Conservation (phyloP, 1,140 invertebrate species). For the Lethocerus indicus region DNA sequence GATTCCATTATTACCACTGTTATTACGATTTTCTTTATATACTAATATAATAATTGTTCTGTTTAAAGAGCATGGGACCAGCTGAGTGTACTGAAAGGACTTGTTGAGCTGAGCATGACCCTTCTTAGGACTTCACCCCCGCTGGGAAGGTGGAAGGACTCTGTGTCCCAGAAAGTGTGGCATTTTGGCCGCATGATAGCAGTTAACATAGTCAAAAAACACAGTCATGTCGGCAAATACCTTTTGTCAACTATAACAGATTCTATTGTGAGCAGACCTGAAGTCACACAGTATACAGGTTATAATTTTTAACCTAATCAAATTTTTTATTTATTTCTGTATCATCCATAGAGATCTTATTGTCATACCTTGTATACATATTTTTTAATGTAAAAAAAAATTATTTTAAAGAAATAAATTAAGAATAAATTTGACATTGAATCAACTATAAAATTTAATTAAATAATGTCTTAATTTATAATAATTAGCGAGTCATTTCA, state of each 20-base stretch:
- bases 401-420: no score
- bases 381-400: no score
- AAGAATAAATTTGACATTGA: no score
- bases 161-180: slow-evolving; percentile 23
- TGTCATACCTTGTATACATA: not conserved
- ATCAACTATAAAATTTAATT: slow-evolving; percentile 4
- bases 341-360: no score
- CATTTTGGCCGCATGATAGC: slow-evolving; percentile 30
- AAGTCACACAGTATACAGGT: slow-evolving; percentile 32
- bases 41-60: no score
- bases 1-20: no score
- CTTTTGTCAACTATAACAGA: slow-evolving; percentile 29
- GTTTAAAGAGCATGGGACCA: slow-evolving; percentile 30
- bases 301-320: slow-evolving; percentile 7
- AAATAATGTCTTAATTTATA: not conserved
- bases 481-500: not conserved
- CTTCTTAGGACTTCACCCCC: slow-evolving; percentile 26
- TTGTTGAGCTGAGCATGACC: slow-evolving; percentile 32
- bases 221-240: slow-evolving; percentile 25
- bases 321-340: not conserved
- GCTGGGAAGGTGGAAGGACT: slow-evolving; percentile 22
- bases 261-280: slow-evolving; percentile 26
- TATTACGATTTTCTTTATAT: no score
- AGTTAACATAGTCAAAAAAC: slow-evolving; percentile 29
- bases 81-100: slow-evolving; percentile 30